Evolutionary conservation across 2,888 invertebrate species (phyloP).

Genomic region (Lasioglossum pauxillum): DNA sequence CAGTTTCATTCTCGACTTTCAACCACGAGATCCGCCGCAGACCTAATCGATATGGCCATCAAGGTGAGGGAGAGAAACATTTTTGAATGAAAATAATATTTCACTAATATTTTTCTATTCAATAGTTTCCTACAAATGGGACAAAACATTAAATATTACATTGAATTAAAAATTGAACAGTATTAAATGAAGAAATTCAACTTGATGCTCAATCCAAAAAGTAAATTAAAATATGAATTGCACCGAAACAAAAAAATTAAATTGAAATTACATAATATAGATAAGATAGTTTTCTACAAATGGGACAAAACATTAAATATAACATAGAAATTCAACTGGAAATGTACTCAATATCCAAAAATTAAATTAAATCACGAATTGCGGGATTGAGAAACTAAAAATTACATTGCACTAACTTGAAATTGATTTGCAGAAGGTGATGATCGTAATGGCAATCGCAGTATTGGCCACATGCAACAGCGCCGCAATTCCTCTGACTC

Average conservation of each 20-base stretch:
- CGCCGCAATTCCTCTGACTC: slow-evolving; percentile 40
- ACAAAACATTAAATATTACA: not conserved
- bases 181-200: not conserved
- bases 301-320: not conserved
- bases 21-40: slow-evolving; percentile 30
- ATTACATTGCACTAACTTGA: not conserved
- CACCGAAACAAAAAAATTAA: no score
- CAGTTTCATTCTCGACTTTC: slow-evolving; percentile 73
- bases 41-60: slow-evolving; percentile 57
- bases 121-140: not conserved
- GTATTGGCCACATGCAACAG: slow-evolving; percentile 41
- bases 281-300: not conserved
- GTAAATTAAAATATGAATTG: not conserved
- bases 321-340: not conserved
- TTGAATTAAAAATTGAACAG: not conserved
- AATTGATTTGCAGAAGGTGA: slow-evolving; percentile 53
- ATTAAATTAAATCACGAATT: not conserved
- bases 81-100: not conserved
- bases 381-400: not conserved
- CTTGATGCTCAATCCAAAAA: not conserved
- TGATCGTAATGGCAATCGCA: slow-evolving; percentile 44
- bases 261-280: not conserved
- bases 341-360: not conserved
- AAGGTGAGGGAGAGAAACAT: slow-evolving; percentile 64
- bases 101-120: not conserved